Base-by-base conservation (phyloP, 1,140 invertebrate genomes). In the Trialeurodes vaporariorum region DNA sequence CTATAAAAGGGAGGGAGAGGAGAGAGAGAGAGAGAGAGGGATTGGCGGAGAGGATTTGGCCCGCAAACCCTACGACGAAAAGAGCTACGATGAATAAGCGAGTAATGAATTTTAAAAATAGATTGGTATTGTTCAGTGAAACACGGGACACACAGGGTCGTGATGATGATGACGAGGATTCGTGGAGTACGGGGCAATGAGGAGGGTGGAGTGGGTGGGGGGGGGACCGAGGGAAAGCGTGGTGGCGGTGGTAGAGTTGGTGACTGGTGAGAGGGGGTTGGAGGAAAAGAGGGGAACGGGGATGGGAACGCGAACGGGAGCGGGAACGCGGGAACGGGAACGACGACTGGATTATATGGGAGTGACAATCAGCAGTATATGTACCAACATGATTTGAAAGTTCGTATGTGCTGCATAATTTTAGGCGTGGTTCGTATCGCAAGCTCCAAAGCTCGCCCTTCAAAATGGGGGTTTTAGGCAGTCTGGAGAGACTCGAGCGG, bases 101-200 rank as follows among this genome's bases (percentile, higher is more conserved):
- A 49, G 34, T 49, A 49, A 49, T 49, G 34, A 49, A 49, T 49
- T 49, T 49, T 49, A 49, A 49, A 49, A 49, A 49, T 49, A 49
- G 34, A 49, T 49, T 9, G 34, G 17, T 49, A 49, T 49, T 49
- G 34, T 49, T 5, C 34, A 17, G 17, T 17, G 34, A 17, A n/a
- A 49, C 34, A 49, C 34, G 34, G 34, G 17, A 17, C 17, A 49
- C 34, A 49, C 34, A 17, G 34, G 34, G 34, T 49, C 34, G 34
- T 17, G 17, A 49, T 49, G 34, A 49, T 5, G 34, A 17, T 49
- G 34, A 49, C 5, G 5, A 17, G 34, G 34, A 5, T 5, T 49
- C 5, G 5, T 9, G 34, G 34, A 17, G 34, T 9, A 49, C 5
- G 34, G 34, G 34, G 34, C 17, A 17, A 17, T 17, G 34, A 17